A percentile compares a stretch with the other conserved stretches of the same genome.
Conservation (phyloP, 2,797 vertebrate genomes). For the Pseudomugil gertrudae region DNA sequence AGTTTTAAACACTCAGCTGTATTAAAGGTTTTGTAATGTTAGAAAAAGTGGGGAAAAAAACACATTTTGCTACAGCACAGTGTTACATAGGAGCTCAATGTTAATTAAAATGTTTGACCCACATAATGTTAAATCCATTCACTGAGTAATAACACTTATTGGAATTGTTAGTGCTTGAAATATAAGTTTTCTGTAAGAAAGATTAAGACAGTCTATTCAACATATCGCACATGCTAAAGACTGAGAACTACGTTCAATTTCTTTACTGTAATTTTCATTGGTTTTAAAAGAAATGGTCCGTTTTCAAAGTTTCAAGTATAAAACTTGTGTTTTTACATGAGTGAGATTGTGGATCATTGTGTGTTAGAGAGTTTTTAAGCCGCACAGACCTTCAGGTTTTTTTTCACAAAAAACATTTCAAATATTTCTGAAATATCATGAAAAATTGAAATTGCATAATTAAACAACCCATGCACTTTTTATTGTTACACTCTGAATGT, state of each 20-base stretch:
- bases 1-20: neutral
- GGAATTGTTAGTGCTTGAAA: neutral
- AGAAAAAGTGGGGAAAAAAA: neutral
- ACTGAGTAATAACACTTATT: neutral
- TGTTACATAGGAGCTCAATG: neutral
- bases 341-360: constrained; percentile 30
- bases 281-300: neutral
- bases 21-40: neutral
- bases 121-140: constrained; percentile 7
- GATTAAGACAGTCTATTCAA: neutral
- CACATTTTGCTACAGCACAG: neutral
- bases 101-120: neutral
- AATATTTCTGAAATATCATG: constrained; percentile 13
- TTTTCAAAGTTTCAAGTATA: neutral
- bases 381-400: neutral
- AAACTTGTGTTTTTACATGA: constrained; percentile 6
- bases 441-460: constrained; percentile 10
- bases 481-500: neutral
- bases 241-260: neutral
- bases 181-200: neutral
- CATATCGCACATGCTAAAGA: no score
- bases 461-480: neutral
- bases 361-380: constrained; percentile 11
- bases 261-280: neutral
- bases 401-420: constrained; percentile 9